Percentiles rank a stretch among this genome's conserved stretches.
These are phyloP conservation scores for Zygogramma bicolorata DNA, from an alignment of 2,888 invertebrate species.

Conservation along the genomic window DNA sequence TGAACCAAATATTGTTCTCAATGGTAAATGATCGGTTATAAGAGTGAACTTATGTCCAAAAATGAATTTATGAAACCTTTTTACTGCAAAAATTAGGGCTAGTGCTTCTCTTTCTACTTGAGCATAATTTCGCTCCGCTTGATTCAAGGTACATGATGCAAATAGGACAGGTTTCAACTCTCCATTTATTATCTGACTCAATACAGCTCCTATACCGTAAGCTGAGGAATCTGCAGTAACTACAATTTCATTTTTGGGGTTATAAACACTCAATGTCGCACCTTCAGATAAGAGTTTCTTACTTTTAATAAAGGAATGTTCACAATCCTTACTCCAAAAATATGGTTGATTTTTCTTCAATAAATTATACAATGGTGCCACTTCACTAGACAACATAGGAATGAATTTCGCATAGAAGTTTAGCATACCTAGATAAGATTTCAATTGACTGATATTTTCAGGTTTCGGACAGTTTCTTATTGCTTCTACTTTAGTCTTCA, in stretches of 20 bases:
- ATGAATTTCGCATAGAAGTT: background rate
- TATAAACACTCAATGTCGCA: background rate
- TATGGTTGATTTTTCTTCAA: background rate
- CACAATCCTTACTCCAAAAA: background rate
- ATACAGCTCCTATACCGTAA: slow-evolving; percentile 51
- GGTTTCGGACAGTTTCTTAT: background rate
- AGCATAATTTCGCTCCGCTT: slow-evolving; percentile 41
- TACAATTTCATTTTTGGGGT: slow-evolving; percentile 40
- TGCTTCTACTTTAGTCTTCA: background rate
- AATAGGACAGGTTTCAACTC: slow-evolving; percentile 51
- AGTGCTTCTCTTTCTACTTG: slow-evolving; percentile 56
- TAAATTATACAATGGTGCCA: background rate
- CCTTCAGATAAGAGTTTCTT: background rate
- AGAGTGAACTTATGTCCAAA: slow-evolving; percentile 55
- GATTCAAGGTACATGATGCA: slow-evolving; percentile 50
- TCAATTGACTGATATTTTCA: background rate
- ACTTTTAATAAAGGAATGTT: background rate
- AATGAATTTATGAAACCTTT: slow-evolving; percentile 57
- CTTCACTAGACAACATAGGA: background rate
- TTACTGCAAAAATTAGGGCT: slow-evolving; percentile 55
- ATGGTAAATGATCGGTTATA: slow-evolving; percentile 55
- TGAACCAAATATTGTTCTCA: slow-evolving; percentile 8
- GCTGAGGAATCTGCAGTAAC: slow-evolving; percentile 48
- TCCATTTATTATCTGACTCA: slow-evolving; percentile 50
- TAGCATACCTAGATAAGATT: background rate